Evolutionary conservation across 2,888 invertebrate genomes (phyloP), one percentile per base, ranked within the genome.

Genomic region (Chalcosyrphus nemorum): DNA sequence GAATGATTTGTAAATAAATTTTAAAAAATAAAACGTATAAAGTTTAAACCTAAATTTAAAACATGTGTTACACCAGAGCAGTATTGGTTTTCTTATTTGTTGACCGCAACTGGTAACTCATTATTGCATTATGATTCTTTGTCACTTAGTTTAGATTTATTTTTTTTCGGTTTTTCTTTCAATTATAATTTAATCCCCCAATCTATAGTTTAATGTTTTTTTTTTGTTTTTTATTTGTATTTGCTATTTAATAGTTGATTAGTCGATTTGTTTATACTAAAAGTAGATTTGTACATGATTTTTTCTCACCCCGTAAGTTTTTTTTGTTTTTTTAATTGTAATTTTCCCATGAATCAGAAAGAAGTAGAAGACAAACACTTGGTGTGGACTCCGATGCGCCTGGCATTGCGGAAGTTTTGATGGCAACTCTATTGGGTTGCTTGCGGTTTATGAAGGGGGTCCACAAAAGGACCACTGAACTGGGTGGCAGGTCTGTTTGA

Each of bases 251-350:
- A 71, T 76, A 81, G 81, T 81, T 52, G 66, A 59, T 66, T 66
- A 78, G 71, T 78, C 80, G 81, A 70, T 70, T 81, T 70, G 19
- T 80, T 84, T 75, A 74, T 70, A 75, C 84, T 84, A 84, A 84
- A 82, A 84, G 74, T 84, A 84, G 84, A 84, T 84, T 84, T 84
- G 84, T 84, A 84, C 84, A 84, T 84, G 84, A 80, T 84, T 80
- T 77, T n/a, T 72, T 74, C 61, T 80, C 66, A 57, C 70, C 74
- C 70, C 74, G 70, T 70, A 68, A 74, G 59, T 43, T 65, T 52
- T 68, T 47, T 24, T 68, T 68, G 35, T 11, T 19, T 50, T 47
- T 45, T 43, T 19, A 41, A 50, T 32, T 32, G 59, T 72, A 61
- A 17, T 54, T 74, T 56, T 56, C 21, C 54, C 50, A 50, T 68